phyloP scores from a whole-genome alignment of 2,113 vertebrate species.

The Scatophagus argus region DNA sequence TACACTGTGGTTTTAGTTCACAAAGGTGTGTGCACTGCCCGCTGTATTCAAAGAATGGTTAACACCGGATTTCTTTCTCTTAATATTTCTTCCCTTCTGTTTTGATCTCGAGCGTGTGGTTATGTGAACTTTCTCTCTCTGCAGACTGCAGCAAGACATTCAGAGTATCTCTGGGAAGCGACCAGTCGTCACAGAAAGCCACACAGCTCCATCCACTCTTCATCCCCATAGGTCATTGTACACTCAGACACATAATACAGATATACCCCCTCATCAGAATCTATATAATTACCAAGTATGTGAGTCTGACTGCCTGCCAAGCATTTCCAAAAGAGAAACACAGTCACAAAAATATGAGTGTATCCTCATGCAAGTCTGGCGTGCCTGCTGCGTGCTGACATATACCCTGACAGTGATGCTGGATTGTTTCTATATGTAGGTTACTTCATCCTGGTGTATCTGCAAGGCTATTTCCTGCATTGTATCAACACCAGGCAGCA shows the following conservation, averaged over 20 bases:
- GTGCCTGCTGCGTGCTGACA: constrained; percentile 14
- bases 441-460: constrained; percentile 90
- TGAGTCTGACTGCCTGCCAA: neutral
- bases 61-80: neutral
- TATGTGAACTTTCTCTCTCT: constrained; percentile 1
- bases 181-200: constrained; percentile 48
- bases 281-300: neutral
- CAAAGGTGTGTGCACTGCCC: constrained; percentile 84
- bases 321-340: neutral
- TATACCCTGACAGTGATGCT: constrained; percentile 15
- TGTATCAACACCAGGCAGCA: constrained; percentile 93
- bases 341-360: neutral
- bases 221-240: constrained; percentile 89
- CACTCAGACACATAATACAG: constrained; percentile 25
- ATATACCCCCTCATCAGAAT: neutral
- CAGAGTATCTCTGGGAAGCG: constrained; percentile 81
- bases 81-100: neutral
- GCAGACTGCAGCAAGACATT: constrained; percentile 93
- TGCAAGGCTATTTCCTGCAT: constrained; percentile 91
- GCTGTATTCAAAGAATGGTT: neutral
- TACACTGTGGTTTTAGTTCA: constrained; percentile 91
- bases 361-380: neutral
- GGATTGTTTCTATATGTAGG: constrained; percentile 80
- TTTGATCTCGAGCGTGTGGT: constrained; percentile 2
- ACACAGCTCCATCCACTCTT: constrained; percentile 84